Evolutionary conservation across 2,113 vertebrate genomes (phyloP).

Genomic region (Daubentonia madagascariensis): DNA sequence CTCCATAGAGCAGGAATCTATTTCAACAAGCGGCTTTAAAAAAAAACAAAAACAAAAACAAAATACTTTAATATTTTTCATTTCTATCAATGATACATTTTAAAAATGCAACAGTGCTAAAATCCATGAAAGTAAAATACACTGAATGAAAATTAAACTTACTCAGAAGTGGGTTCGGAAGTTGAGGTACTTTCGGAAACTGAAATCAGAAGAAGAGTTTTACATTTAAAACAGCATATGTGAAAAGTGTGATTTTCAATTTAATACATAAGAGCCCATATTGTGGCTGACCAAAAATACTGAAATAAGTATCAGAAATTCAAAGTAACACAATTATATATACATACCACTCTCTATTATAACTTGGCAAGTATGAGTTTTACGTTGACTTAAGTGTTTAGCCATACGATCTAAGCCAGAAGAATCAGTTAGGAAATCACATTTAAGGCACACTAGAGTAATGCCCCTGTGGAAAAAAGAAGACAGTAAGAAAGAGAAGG

Average conservation of each 20-base stretch:
- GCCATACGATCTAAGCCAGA: slow-evolving; percentile 92
- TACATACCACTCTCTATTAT: slow-evolving; percentile 90
- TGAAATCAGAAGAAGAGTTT: slow-evolving; percentile 81
- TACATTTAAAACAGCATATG: not conserved
- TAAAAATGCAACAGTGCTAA: slow-evolving; percentile 58
- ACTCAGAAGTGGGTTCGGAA: slow-evolving; percentile 81
- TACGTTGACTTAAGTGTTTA: slow-evolving; percentile 90
- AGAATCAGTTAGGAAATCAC: slow-evolving; percentile 89
- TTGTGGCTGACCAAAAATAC: slow-evolving; percentile 48
- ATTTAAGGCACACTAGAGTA: slow-evolving; percentile 94
- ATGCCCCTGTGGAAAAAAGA: slow-evolving; percentile 82
- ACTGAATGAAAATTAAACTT: slow-evolving; percentile 80
- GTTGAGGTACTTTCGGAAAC: slow-evolving; percentile 77
- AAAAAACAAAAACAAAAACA: slow-evolving; percentile 70
- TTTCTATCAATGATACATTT: slow-evolving; percentile 61
- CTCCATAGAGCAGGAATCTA: slow-evolving; percentile 72
- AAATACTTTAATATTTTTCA: slow-evolving; percentile 71
- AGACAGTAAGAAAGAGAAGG: not conserved
- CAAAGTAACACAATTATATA: not conserved
- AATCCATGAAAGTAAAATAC: slow-evolving; percentile 47
- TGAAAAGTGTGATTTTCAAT: not conserved
- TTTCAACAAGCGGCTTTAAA: slow-evolving; percentile 71
- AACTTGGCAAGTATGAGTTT: slow-evolving; percentile 92
- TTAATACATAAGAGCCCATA: slow-evolving; percentile 39
- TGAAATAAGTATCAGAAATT: slow-evolving; percentile 43